These are phyloP conservation scores for Chiridota heheva DNA, from an alignment of 35 echinoderm and acorn worm species.

Conservation along the genomic window DNA sequence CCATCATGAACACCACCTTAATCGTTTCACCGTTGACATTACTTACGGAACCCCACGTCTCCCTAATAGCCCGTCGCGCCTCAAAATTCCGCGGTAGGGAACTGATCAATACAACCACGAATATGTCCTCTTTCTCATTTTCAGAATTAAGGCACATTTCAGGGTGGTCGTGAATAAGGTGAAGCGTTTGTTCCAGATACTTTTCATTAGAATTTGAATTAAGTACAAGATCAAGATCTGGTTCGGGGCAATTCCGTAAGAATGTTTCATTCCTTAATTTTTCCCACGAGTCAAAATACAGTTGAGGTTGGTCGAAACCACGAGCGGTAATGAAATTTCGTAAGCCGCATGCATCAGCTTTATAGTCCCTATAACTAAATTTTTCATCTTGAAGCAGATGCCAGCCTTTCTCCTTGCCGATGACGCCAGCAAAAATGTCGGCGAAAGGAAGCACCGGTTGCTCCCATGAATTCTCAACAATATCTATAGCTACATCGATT, in stretches of 20 bases:
- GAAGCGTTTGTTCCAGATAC: conserved; percentile 48
- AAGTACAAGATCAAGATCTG: conserved; percentile 71
- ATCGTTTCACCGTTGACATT: conserved; percentile 43
- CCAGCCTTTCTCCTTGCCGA: conserved; percentile 56
- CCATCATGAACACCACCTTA: conserved; percentile 77
- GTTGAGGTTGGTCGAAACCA: conserved; percentile 52
- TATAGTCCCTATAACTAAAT: conserved; percentile 62
- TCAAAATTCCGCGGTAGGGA: conserved; percentile 77
- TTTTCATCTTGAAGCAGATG: conserved; percentile 45
- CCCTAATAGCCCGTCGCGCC: conserved; percentile 66
- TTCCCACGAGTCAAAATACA: conserved; percentile 35
- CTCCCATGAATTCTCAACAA: conserved; percentile 46
- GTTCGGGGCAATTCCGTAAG: conserved; percentile 65
- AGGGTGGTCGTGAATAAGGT: conserved; percentile 67
- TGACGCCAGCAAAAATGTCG: conserved; percentile 63
- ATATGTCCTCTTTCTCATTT: conserved; percentile 55
- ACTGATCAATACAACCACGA: conserved; percentile 72
- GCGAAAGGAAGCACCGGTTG: conserved; percentile 66
- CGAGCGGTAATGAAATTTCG: conserved; percentile 60
- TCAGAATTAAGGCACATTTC: conserved; percentile 48
- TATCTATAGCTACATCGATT: conserved; percentile 36
- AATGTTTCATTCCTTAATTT: conserved; percentile 70
- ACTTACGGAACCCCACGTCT: conserved; percentile 73
- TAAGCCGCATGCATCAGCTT: conserved; percentile 58
- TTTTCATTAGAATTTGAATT: conserved; percentile 46